These are phyloP conservation scores for Amiota minor DNA, from an alignment of 2,888 invertebrate genomes.

Conservation along the genomic window DNA sequence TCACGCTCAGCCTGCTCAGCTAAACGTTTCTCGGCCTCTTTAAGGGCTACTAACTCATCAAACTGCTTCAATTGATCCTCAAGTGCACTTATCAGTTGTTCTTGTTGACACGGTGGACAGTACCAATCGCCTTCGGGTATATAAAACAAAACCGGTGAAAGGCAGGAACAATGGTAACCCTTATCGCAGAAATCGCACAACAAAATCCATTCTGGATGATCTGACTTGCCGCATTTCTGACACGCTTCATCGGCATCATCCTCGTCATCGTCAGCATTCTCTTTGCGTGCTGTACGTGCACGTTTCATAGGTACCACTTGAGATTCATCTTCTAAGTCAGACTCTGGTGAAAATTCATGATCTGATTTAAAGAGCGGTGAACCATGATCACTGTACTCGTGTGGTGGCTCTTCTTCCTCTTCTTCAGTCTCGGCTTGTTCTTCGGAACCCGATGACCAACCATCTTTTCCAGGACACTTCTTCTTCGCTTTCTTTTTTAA, in stretches of 20 bases:
- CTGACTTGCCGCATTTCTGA: conserved; percentile 89
- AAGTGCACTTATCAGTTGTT: conserved; percentile 82
- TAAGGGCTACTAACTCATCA: conserved; percentile 80
- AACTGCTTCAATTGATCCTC: conserved; percentile 83
- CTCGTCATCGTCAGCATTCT: conserved; percentile 76
- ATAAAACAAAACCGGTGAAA: conserved; percentile 91
- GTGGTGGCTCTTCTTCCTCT: conserved; percentile 74
- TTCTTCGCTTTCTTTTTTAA: conserved; percentile 72
- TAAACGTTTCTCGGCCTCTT: conserved; percentile 67
- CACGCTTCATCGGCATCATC: conserved; percentile 80
- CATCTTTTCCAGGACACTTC: conserved; percentile 70
- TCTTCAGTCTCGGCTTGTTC: conserved; percentile 74
- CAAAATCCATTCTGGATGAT: conserved; percentile 97
- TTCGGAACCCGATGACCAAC: conserved; percentile 72
- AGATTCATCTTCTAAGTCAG: conserved; percentile 83
- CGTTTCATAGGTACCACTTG: conserved; percentile 82
- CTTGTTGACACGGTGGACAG: conserved; percentile 98
- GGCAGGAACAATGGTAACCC: conserved; percentile 98
- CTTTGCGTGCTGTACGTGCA: conserved; percentile 86
- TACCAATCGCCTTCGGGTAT: conserved; percentile 99
- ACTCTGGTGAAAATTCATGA: conserved; percentile 94
- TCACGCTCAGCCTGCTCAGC: conserved; percentile 58
- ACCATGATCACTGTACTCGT: conserved; percentile 75
- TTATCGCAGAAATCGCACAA: conserved; percentile 95
- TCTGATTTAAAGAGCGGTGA: conserved; percentile 83